Base-by-base conservation (phyloP, 2,797 vertebrate species). In the Botia almorhae region DNA sequence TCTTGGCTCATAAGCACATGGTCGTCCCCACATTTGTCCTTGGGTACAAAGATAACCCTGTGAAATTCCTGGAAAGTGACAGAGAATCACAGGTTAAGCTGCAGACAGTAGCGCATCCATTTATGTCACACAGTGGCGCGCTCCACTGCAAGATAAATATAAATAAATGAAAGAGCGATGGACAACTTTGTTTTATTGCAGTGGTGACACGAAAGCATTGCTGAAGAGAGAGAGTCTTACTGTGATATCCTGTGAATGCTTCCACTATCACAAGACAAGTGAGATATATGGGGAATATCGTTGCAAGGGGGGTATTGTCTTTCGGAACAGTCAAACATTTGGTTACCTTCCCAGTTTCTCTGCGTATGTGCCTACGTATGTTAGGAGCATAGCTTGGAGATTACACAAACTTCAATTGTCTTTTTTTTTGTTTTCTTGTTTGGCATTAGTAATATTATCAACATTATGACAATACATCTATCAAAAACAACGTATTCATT, bases 41-140 rank as follows among this genome's bases (percentile, higher is more conserved):
- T 85, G 74, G 76, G 77, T 64, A 84, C 76, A 87, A 86, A 88
- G 79, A 88, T 88, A 90, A 88, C 87, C 79, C 61, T 68, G 78
- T 83, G 81, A 84, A 72, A 88, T 88, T 82, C 79, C 83, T 85
- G 29, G 23, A 56, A 74, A 73, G 51, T 78, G 85, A 80, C 82
- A 61, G 83, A 78, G 75, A 69, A 63, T 43, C 39, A 76, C 74
- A 82, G 71, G 68, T 83, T 85, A 75, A 29, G 64, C 26, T 13
- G 29, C 61, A 75, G 23, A 65, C 64, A 81, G 36, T 11, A 36
- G 58, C 26, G n/a, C 36, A 21, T 8, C 67, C 79, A 76, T 76
- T 72, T 80, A 80, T 72, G 84, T 26, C 50, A 67, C 33, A 4
- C 29, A 53, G 6, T 74, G 55, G 14, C 78, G 21, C 46, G 26